These are phyloP conservation scores for Pantherophis alleghaniensis DNA, from an alignment of 2,797 vertebrate genomes.

Conservation along the genomic window DNA sequence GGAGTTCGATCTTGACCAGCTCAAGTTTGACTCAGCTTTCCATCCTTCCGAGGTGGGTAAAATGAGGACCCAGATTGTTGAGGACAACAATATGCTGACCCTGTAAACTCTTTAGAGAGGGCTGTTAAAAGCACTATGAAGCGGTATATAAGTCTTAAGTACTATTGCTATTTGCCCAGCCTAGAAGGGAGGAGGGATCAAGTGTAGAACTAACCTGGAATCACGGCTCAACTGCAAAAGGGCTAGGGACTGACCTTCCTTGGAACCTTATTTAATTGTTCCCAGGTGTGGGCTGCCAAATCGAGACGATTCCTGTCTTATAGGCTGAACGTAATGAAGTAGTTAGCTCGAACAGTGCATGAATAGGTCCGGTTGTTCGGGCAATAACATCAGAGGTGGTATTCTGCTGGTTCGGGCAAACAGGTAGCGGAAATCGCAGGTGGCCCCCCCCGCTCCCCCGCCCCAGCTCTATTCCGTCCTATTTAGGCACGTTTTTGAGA, in stretches of 20 bases:
- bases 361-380: background rate
- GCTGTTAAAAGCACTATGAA: no score
- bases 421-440: no score
- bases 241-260: background rate
- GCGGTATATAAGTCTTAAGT: no score
- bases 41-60: no score
- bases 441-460: no score
- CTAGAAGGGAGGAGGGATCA: background rate
- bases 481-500: no score
- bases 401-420: no score
- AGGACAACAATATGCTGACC: rapidly evolving
- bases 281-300: background rate
- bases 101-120: no score
- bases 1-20: no score
- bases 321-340: background rate
- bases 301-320: background rate
- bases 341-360: background rate
- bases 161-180: background rate
- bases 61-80: no score
- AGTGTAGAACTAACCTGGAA: background rate
- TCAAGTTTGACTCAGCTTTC: no score
- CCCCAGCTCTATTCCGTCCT: no score
- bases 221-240: background rate
- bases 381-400: background rate
- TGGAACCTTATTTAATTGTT: background rate